Base-by-base conservation (phyloP, 2,797 vertebrate genomes). In the Tenualosa ilisha region DNA sequence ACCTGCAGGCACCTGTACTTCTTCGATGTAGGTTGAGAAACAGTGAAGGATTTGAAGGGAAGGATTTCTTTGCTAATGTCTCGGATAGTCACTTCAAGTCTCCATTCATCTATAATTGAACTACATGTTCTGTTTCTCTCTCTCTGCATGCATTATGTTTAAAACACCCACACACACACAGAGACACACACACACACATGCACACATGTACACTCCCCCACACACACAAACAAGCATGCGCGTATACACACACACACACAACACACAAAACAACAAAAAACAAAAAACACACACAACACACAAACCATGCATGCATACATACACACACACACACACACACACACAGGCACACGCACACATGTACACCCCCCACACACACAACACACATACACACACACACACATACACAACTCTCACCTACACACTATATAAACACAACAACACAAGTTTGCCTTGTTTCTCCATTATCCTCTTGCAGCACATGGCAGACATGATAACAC, bases 401-500 rank as follows among this genome's bases (percentile, higher is more conserved):
- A 40, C 31, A 40, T 12, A 72, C 65, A 40, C 26, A 72, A 31
- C 31, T 31, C 15, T 17, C 54, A 56, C 17, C 4, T 2, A 20
- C 0, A 59, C 56, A 59, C 56, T 6, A 20, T 56, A 17, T 56
- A 56, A 56, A 56, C 20, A 56, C 11, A 13, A 26, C 31, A 26
- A 17, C 26, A 37, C 37, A 31, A 13, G 12, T 13, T 37, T 72
- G 26, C 24, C 26, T 8, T 63, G 22, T 5, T 11, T 65, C 9
- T 6, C 4, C 68, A 75, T 43, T 17, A 75, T 75, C 7, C 81
- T 59, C 81, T 40, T n/a, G 20, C 51, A 43, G 40, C 56, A 40
- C 3, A 79, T 86, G 12, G 51, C 22, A 82, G 24, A 63, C 20
- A 17, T 82, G 82, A 65, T 81, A 84, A 68, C 82, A 7, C 83